These are phyloP conservation scores for Callopanchax toddi DNA, from an alignment of 2,113 vertebrate species.

Conservation along the genomic window DNA sequence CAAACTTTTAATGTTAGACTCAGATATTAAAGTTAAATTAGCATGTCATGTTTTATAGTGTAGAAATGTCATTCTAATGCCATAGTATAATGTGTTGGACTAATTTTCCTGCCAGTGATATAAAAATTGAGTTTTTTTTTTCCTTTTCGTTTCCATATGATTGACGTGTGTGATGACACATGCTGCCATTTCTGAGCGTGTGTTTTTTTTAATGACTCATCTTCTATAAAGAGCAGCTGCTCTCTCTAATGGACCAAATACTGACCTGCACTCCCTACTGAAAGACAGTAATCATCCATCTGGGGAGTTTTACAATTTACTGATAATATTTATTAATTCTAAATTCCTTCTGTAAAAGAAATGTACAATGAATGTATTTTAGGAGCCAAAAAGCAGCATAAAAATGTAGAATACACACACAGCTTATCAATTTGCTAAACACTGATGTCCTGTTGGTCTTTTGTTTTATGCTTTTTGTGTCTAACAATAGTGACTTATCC, in stretches of 20 bases:
- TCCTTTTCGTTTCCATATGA: too few relatives aligned
- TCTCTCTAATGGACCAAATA: slow-evolving; percentile 22
- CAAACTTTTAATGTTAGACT: not conserved
- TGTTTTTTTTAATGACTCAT: too few relatives aligned
- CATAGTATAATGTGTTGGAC: too few relatives aligned
- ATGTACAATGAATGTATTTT: not conserved
- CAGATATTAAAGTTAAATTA: not conserved
- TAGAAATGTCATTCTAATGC: not conserved
- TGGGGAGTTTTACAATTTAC: slow-evolving; percentile 18
- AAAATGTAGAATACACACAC: not conserved
- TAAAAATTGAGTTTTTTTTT: too few relatives aligned
- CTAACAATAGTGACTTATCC: not conserved
- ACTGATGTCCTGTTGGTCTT: not conserved
- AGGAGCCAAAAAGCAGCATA: not conserved
- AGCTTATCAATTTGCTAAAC: not conserved
- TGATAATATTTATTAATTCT: slow-evolving; percentile 18
- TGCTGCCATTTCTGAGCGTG: too few relatives aligned
- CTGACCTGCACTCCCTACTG: slow-evolving; percentile 22
- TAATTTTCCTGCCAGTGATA: too few relatives aligned
- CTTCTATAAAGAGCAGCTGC: too few relatives aligned
- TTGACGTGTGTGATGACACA: too few relatives aligned
- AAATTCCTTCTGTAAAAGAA: not conserved
- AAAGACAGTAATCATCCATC: slow-evolving; percentile 11
- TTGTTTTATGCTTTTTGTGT: not conserved
- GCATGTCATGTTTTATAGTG: not conserved